Evolutionary conservation across 1,140 invertebrate genomes (phyloP), one percentile per base, ranked within the genome.

Genomic region (Onthophagus taurus): DNA sequence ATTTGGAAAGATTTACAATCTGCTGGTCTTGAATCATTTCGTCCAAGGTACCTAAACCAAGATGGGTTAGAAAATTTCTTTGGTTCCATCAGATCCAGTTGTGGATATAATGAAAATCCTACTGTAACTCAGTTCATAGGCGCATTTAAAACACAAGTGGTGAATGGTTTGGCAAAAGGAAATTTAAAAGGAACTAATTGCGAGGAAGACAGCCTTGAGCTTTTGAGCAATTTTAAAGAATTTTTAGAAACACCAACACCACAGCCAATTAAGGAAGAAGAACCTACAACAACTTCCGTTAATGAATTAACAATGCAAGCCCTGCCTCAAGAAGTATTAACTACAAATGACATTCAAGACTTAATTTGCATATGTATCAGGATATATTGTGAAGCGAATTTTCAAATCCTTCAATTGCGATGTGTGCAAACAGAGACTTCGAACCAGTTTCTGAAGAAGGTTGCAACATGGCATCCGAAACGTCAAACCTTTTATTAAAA

Each of bases 41-140:
- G 29, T 12, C 39, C 45, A 9, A 21, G 49, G 17, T 43, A 45
- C n/a, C 30, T 48, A 9, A 41, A 44, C 14, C 46, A 45, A 29
- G 44, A 45, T 29, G 11, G 13, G 13, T 24, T 51, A 8, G 49
- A 52, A 47, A 46, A 52, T 43, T 44, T 47, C 9, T 49, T 52
- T 46, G 47, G 44, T 2, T 18, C 17, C 20, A 49, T 52, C 19
- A 14, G 44, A 38, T 19, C 11, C 23, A 39, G 44, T 23, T 47
- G 44, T 39, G 50, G 48, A 8, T 37, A 35, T 26, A 26, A 21
- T 16, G 48, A 50, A 19, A 50, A 52, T 33, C 48, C 47, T 17
- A 52, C 43, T 20, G n/a, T n/a, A n/a, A 19, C 18, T 11, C 50
- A 52, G 30, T 52, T 51, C 37, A 24, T 49, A 20, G 42, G 23